A percentile compares a stretch with the other conserved stretches of the same genome.
Evolutionary conservation across 2,888 invertebrate genomes (phyloP).

Genomic region (Aphidoletes aphidimyza): DNA sequence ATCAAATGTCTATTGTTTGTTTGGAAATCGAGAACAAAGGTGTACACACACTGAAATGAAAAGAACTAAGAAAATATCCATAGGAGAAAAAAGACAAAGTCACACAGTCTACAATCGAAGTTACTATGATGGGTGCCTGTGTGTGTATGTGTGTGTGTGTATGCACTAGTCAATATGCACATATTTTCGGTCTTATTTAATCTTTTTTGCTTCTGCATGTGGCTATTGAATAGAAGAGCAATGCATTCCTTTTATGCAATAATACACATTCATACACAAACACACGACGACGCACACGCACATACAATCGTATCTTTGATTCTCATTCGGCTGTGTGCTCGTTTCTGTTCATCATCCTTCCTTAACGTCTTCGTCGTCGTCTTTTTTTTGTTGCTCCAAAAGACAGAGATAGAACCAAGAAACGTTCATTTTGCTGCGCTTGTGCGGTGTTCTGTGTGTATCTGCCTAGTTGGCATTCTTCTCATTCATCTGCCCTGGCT

Average conservation of each 20-base stretch:
- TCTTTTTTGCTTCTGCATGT: constrained; percentile 44
- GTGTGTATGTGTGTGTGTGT: not conserved
- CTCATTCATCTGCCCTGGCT: constrained; percentile 30
- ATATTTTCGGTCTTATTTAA: constrained; percentile 30
- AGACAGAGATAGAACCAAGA: not conserved
- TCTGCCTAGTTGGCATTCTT: constrained; percentile 39
- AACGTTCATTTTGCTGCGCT: not conserved
- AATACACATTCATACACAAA: not conserved
- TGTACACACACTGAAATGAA: not conserved
- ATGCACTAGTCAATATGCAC: not conserved
- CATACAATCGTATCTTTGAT: too few relatives aligned
- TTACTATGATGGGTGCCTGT: too few relatives aligned
- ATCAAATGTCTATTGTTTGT: constrained; percentile 41
- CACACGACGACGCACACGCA: too few relatives aligned
- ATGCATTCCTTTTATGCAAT: constrained; percentile 42
- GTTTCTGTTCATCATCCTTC: not conserved
- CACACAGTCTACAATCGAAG: not conserved
- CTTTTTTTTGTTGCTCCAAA: not conserved
- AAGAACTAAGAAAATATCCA: not conserved
- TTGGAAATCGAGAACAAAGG: constrained; percentile 1
- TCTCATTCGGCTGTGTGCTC: not conserved
- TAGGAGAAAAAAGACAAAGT: constrained; percentile 29
- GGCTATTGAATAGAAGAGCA: not conserved
- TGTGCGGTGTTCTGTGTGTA: too few relatives aligned
- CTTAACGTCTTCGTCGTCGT: not conserved